Percentiles rank a stretch among this genome's conserved stretches.
Conservation (phyloP, 2,888 invertebrate species). For the Pachycephus smyrnensis region DNA sequence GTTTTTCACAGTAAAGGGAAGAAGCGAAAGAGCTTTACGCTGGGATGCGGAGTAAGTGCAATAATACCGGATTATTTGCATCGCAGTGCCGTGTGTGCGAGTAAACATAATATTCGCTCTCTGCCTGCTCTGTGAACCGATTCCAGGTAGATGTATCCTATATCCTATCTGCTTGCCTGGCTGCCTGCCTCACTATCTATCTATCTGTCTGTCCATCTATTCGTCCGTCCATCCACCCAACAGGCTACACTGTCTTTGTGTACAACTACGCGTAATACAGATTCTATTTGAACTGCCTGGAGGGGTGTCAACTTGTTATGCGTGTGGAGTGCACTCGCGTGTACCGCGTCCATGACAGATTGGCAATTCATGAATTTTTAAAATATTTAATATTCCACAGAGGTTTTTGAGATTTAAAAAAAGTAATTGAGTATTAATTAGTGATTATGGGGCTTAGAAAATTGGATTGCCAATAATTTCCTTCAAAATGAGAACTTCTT, state of each 20-base stretch:
- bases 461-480: too few relatives aligned
- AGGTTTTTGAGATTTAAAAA: too few relatives aligned
- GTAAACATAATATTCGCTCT: conserved; percentile 67
- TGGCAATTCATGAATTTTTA: too few relatives aligned
- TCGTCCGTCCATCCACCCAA: background rate
- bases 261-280: conserved; percentile 60
- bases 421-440: too few relatives aligned
- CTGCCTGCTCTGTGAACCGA: conserved; percentile 58
- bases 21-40: conserved; percentile 12
- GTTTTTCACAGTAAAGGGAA: background rate
- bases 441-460: too few relatives aligned
- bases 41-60: conserved; percentile 62
- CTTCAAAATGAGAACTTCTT: too few relatives aligned
- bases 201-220: background rate
- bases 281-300: conserved; percentile 65
- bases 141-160: conserved; percentile 16
- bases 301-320: conserved; percentile 65
- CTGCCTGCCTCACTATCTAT: background rate
- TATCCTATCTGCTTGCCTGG: background rate
- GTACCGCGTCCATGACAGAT: too few relatives aligned
- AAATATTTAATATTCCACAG: too few relatives aligned
- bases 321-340: conserved; percentile 31
- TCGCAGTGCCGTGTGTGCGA: conserved; percentile 65
- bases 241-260: conserved; percentile 39
- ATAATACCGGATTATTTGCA: conserved; percentile 68